phyloP scores from a whole-genome alignment of 2,113 vertebrate species.

The Tupaia tana region DNA sequence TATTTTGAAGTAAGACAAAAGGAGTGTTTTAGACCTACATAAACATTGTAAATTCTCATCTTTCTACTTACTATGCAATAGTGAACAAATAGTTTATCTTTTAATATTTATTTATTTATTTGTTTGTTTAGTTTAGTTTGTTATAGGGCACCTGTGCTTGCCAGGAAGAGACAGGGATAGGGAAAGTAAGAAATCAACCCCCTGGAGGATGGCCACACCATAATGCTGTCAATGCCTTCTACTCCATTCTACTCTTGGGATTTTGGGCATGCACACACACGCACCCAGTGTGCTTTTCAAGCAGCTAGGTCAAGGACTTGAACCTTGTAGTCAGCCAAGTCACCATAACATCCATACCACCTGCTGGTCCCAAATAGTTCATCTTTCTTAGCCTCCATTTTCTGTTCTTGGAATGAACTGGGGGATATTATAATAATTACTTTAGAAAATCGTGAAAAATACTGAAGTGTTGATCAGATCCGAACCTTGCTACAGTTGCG shows the following conservation, averaged over 20 bases:
- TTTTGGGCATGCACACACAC: too few species aligned
- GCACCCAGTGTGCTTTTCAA: too few species aligned
- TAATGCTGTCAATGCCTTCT: too few species aligned
- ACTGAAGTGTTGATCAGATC: not conserved
- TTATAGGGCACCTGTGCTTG: too few species aligned
- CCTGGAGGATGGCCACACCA: too few species aligned
- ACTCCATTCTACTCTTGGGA: too few species aligned
- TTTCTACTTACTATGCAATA: not conserved
- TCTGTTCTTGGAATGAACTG: not conserved
- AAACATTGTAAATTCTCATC: not conserved
- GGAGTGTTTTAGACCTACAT: not conserved
- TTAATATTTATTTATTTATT: not conserved
- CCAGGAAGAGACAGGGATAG: too few species aligned
- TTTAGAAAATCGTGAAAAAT: not conserved
- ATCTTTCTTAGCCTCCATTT: not conserved
- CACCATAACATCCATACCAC: too few species aligned
- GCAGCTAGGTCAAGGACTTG: too few species aligned
- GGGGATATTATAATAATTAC: not conserved
- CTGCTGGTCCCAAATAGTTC: not conserved
- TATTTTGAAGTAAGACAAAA: slow-evolving; percentile 8
- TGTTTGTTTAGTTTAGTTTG: too few species aligned
- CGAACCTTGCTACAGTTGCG: not conserved
- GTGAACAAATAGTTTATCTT: not conserved
- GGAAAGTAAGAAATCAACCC: too few species aligned
- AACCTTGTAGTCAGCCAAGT: too few species aligned